Evolutionary conservation across 2,888 invertebrate genomes (phyloP).

Genomic region (Rugalucina vietnamica): DNA sequence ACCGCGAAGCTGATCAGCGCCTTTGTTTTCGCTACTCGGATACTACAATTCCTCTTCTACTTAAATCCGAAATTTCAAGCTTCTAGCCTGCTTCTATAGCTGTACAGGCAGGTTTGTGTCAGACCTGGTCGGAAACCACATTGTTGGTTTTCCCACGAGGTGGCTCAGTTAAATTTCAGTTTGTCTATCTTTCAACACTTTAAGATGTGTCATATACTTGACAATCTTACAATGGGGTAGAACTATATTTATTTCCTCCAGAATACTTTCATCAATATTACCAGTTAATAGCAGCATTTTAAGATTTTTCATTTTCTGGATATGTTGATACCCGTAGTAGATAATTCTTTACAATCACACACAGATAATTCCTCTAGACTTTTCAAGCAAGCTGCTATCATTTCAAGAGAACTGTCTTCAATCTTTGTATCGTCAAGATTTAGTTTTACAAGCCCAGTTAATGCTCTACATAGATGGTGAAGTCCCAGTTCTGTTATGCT

Average conservation of each 20-base stretch:
- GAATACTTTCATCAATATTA: not conserved
- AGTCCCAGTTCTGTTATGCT: slow-evolving; percentile 65
- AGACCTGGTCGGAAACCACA: too few relatives aligned
- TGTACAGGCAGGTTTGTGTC: too few relatives aligned
- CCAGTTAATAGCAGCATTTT: not conserved
- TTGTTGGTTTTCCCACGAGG: too few relatives aligned
- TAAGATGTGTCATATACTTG: too few relatives aligned
- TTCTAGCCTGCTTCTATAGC: too few relatives aligned
- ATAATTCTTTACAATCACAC: not conserved
- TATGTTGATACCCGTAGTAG: not conserved
- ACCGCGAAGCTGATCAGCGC: too few relatives aligned
- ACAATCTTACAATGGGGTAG: slow-evolving; percentile 1
- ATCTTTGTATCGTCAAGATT: slow-evolving; percentile 56
- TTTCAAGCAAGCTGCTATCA: slow-evolving; percentile 58
- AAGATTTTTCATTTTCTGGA: slow-evolving; percentile 24
- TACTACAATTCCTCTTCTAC: too few relatives aligned
- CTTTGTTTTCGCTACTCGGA: too few relatives aligned
- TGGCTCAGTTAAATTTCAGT: too few relatives aligned
- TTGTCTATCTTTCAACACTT: too few relatives aligned
- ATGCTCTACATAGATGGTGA: slow-evolving; percentile 70
- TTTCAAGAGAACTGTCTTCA: slow-evolving; percentile 61
- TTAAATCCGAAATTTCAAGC: too few relatives aligned
- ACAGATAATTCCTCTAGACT: slow-evolving; percentile 43
- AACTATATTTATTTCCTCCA: not conserved
- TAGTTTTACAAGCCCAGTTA: slow-evolving; percentile 63